Evolutionary conservation across 2,888 invertebrate species (phyloP).

Genomic region (Nowickia ferox): DNA sequence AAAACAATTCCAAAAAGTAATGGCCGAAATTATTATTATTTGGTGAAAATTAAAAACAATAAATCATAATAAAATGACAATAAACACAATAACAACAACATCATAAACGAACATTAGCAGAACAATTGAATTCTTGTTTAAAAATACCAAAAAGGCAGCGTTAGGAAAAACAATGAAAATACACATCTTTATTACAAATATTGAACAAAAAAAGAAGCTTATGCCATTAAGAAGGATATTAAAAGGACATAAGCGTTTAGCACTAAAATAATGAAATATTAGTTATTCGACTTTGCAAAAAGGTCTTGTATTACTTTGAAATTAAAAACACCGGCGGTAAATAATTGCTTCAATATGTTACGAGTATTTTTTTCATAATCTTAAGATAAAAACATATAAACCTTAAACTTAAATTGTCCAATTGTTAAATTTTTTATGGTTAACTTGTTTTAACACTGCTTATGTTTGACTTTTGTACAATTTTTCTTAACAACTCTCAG

Average conservation of each 20-base stretch:
- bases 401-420: too few species aligned
- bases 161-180: not conserved
- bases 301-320: too few species aligned
- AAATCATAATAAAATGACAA: slow-evolving; percentile 43
- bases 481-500: too few species aligned
- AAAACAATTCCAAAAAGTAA: not conserved
- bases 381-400: too few species aligned
- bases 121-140: not conserved
- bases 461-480: too few species aligned
- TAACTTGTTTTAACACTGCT: too few species aligned
- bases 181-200: slow-evolving; percentile 11
- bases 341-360: too few species aligned
- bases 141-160: not conserved
- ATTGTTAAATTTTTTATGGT: too few species aligned
- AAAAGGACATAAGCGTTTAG: not conserved
- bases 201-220: not conserved
- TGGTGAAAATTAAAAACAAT: slow-evolving; percentile 23
- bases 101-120: not conserved
- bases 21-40: not conserved
- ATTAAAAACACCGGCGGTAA: too few species aligned
- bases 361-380: too few species aligned
- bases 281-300: not conserved
- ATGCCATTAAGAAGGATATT: slow-evolving; percentile 15
- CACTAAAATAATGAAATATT: not conserved
- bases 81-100: slow-evolving; percentile 27